A percentile compares a stretch with the other conserved stretches of the same genome.
phyloP scores from a whole-genome alignment of 2,888 invertebrate genomes.

The Prenolepis imparis region DNA sequence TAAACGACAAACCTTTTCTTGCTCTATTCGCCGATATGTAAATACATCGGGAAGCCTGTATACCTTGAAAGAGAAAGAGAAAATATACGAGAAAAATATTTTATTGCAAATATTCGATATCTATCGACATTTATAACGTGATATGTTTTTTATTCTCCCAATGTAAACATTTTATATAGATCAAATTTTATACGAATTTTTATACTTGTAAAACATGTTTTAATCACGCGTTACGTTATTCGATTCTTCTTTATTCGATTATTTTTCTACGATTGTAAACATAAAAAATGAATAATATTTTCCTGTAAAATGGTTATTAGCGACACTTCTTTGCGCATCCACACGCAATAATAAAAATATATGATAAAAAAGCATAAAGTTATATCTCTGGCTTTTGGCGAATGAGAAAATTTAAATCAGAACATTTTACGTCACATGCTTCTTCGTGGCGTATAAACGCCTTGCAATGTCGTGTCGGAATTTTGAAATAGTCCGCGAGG shows the following conservation, averaged over 20 bases:
- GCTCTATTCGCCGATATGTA: neutral
- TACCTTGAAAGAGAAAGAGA: neutral
- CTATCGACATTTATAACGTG: conserved; percentile 9
- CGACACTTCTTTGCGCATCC: conserved; percentile 7
- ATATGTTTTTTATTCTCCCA: neutral
- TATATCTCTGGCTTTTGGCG: conserved; percentile 16
- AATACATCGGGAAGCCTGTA: neutral
- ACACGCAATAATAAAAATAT: conserved; percentile 1
- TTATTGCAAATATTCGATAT: neutral
- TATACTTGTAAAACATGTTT: neutral
- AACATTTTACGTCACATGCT: conserved; percentile 19
- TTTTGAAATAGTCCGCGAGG: conserved; percentile 37
- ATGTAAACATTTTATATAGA: neutral
- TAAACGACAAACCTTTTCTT: conserved; percentile 29
- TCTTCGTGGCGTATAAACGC: conserved; percentile 28
- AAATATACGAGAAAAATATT: neutral
- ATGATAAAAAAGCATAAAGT: conserved; percentile 11
- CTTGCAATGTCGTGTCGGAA: conserved; percentile 24
- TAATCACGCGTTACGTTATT: neutral
- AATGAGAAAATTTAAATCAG: conserved; percentile 39
- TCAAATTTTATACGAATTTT: neutral
- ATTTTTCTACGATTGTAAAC: neutral
- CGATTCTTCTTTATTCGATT: neutral
- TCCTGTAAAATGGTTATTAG: neutral
- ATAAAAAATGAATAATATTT: neutral